These are phyloP conservation scores for Equus quagga DNA, from an alignment of 2,113 vertebrate species.

Conservation along the genomic window DNA sequence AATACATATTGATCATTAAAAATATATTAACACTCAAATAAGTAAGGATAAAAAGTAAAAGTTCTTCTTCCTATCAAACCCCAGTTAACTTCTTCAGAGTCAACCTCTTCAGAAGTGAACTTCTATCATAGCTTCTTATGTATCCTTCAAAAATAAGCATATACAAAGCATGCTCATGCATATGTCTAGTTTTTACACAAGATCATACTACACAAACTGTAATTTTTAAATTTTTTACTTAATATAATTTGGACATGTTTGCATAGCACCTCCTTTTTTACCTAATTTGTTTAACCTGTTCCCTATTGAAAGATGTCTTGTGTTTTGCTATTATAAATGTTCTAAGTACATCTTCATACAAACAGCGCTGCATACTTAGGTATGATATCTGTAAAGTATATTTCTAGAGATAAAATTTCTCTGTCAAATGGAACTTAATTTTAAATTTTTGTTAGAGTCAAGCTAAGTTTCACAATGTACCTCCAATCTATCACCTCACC, in stretches of 20 bases:
- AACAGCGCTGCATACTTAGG: background rate
- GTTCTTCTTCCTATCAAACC: background rate
- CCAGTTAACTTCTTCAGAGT: background rate
- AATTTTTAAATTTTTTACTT: constrained; percentile 29
- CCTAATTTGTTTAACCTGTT: background rate
- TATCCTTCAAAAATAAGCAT: constrained; percentile 9
- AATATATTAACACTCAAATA: background rate
- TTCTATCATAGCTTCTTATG: background rate
- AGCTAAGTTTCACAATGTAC: constrained; percentile 28
- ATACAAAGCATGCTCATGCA: background rate
- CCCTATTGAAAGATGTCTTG: background rate
- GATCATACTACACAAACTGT: background rate
- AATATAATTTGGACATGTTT: background rate
- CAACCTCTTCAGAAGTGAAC: background rate
- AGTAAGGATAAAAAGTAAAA: constrained; percentile 19
- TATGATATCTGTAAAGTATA: background rate
- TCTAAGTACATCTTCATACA: background rate
- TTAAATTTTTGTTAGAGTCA: constrained; percentile 49
- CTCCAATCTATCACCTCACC: background rate
- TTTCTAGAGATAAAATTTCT: constrained; percentile 29
- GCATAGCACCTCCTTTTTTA: background rate
- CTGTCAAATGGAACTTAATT: background rate
- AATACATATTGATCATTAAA: background rate
- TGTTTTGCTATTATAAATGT: background rate
- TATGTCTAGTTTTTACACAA: background rate